Evolutionary conservation across 2,113 vertebrate species (phyloP).

Genomic region (Actenoides lindsayi): DNA sequence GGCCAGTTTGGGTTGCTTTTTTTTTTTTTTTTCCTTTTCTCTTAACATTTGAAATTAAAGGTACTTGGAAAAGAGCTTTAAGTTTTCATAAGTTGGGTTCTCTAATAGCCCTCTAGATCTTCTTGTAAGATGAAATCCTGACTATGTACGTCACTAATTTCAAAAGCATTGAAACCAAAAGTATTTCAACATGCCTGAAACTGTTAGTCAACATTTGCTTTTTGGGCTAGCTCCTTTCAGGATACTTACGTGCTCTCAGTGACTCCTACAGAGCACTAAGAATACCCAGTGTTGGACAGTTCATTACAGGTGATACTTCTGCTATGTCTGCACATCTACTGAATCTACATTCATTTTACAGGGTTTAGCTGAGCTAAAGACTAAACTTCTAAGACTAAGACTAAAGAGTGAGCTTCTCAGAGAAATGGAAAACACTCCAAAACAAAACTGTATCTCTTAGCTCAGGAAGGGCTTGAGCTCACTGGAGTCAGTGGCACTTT

Average conservation of each 20-base stretch:
- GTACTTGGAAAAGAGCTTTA: background rate
- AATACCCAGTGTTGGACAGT: background rate
- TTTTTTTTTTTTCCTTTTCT: background rate
- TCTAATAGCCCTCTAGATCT: background rate
- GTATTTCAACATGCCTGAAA: constrained; percentile 17
- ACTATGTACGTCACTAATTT: background rate
- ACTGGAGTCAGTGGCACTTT: background rate
- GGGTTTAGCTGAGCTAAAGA: background rate
- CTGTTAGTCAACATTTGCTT: background rate
- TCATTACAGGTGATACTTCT: background rate
- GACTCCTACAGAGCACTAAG: background rate
- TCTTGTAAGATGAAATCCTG: background rate
- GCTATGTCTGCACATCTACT: background rate
- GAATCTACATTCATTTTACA: background rate
- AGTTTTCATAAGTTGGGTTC: background rate
- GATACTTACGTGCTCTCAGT: background rate
- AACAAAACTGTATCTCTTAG: background rate
- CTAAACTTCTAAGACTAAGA: no score
- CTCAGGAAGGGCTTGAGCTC: background rate
- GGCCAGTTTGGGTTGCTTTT: background rate
- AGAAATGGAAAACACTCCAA: background rate
- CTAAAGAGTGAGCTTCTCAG: background rate
- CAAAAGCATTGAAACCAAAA: background rate
- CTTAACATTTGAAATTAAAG: background rate
- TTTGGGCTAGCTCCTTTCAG: background rate